phyloP scores from a whole-genome alignment of 2,888 invertebrate genomes.

The Amiota minor region DNA sequence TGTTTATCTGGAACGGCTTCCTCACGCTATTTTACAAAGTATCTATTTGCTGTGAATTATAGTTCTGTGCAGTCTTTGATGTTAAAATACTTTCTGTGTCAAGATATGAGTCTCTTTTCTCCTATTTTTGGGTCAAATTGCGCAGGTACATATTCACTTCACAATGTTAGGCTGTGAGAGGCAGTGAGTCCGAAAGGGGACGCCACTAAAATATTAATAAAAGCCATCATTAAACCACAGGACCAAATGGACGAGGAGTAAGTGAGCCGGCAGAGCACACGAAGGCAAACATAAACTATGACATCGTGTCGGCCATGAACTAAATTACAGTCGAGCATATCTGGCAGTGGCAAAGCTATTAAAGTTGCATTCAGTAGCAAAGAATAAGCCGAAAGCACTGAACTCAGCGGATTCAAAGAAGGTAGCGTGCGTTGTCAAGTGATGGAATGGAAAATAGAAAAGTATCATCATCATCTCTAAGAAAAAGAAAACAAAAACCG shows the following conservation, averaged over 20 bases:
- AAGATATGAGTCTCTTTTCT: neutral
- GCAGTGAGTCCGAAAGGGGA: slow-evolving; percentile 20
- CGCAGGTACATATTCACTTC: slow-evolving; percentile 22
- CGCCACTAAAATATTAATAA: slow-evolving; percentile 56
- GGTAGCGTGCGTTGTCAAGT: neutral
- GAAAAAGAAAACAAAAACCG: neutral
- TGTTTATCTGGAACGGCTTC: neutral
- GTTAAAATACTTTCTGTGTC: slow-evolving; percentile 36
- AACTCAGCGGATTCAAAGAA: slow-evolving; percentile 21
- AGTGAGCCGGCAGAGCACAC: slow-evolving; percentile 18
- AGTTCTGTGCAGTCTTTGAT: neutral
- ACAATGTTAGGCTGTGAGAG: slow-evolving; percentile 30
- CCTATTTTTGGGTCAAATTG: slow-evolving; percentile 4
- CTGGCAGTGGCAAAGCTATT: neutral
- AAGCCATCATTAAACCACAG: slow-evolving; percentile 30
- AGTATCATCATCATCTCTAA: neutral
- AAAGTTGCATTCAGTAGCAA: neutral
- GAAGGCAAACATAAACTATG: slow-evolving; percentile 55
- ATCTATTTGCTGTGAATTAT: neutral
- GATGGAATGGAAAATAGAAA: too few relatives aligned
- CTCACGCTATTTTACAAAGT: too few relatives aligned
- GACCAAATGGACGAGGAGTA: slow-evolving; percentile 32
- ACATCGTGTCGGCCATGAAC: slow-evolving; percentile 57
- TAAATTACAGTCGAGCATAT: slow-evolving; percentile 59
- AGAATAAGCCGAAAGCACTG: slow-evolving; percentile 23